phyloP scores from a whole-genome alignment of 2,797 vertebrate species.

The Salmo trutta region DNA sequence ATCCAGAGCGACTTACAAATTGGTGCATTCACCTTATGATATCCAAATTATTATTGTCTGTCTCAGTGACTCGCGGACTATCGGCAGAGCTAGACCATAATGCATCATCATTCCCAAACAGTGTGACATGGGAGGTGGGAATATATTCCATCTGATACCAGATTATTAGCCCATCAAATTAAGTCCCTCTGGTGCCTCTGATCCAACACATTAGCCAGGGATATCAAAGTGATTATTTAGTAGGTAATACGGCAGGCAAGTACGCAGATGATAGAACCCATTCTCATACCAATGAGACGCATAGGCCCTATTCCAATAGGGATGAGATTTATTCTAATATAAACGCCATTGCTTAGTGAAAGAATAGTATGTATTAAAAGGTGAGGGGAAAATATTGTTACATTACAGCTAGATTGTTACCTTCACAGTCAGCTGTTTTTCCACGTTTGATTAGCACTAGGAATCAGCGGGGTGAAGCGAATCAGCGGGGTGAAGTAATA shows the following conservation, averaged over 20 bases:
- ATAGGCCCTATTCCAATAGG: constrained; percentile 39
- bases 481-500: constrained; percentile 61
- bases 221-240: constrained; percentile 69
- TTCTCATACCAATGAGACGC: constrained; percentile 60
- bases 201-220: constrained; percentile 80
- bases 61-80: no score
- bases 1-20: no score
- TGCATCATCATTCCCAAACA: no score
- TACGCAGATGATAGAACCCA: constrained; percentile 68
- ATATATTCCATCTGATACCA: constrained; percentile 31
- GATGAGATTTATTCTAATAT: constrained; percentile 59
- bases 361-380: constrained; percentile 10
- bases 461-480: constrained; percentile 19
- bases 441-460: constrained; percentile 5
- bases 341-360: constrained; percentile 57
- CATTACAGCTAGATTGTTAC: not conserved
- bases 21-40: no score
- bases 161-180: constrained; percentile 70
- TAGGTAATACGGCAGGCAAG: constrained; percentile 49
- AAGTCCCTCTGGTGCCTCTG: constrained; percentile 70
- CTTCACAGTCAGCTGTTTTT: constrained; percentile 50
- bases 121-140: constrained; percentile 37
- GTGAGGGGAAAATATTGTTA: constrained; percentile 27
- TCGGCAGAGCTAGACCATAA: no score
- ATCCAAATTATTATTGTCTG: no score